Evolutionary conservation across 2,113 vertebrate species (phyloP).

Genomic region (Baryphthengus martii): DNA sequence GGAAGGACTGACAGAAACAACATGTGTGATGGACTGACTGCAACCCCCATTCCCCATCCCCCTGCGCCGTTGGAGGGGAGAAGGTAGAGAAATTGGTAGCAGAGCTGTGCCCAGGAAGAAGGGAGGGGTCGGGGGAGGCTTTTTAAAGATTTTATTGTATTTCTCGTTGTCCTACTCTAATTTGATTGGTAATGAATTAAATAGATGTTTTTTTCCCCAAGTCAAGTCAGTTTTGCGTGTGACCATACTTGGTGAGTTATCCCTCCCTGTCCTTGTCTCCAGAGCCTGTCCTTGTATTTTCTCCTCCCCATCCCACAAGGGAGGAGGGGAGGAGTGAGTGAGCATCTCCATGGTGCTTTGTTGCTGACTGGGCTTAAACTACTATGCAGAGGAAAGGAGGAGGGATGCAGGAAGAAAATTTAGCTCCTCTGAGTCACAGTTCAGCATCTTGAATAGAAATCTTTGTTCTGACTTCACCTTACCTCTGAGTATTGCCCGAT

Average conservation of each 20-base stretch:
- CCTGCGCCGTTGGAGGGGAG: neutral
- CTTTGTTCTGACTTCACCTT: conserved; percentile 37
- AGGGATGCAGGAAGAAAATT: conserved; percentile 4
- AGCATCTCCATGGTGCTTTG: neutral
- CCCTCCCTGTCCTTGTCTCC: neutral
- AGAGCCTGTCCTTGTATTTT: neutral
- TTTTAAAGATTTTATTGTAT: neutral
- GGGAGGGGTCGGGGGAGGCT: neutral
- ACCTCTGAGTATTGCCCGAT: neutral
- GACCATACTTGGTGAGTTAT: neutral
- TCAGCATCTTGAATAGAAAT: conserved; percentile 26
- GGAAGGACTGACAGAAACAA: neutral
- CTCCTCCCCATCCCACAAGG: neutral
- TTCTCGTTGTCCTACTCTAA: neutral
- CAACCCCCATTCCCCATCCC: neutral
- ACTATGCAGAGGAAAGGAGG: neutral
- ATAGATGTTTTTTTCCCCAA: neutral
- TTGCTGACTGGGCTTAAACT: neutral
- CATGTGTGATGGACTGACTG: neutral
- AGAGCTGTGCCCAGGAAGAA: neutral
- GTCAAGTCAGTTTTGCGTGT: neutral
- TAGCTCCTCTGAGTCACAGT: conserved; percentile 22
- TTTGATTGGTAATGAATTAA: neutral
- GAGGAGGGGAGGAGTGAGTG: neutral
- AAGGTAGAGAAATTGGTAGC: neutral